Conservation (phyloP, 1,140 invertebrate genomes). For the Psix sp. region DNA sequence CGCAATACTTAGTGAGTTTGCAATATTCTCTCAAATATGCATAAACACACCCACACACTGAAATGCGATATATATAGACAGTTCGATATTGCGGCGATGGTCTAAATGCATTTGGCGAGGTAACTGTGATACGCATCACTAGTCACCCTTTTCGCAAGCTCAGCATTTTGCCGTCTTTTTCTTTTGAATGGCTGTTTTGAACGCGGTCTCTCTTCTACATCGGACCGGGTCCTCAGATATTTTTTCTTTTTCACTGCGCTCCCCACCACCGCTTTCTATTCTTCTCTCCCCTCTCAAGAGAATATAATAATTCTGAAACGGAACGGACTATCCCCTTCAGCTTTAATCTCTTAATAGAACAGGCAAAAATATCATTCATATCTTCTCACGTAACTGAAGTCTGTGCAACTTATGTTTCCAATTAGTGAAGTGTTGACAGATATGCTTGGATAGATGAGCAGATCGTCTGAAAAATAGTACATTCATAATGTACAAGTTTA, state of each 20-base stretch:
- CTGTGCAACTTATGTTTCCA: slow-evolving; percentile 48
- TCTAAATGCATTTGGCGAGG: slow-evolving; percentile 76
- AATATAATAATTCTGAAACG: slow-evolving; percentile 74
- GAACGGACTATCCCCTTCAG: slow-evolving; percentile 64
- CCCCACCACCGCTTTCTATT: slow-evolving; percentile 6
- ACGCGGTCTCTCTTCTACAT: not conserved
- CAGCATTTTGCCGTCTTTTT: slow-evolving; percentile 65
- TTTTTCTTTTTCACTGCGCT: slow-evolving; percentile 18
- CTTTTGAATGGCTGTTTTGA: slow-evolving; percentile 1
- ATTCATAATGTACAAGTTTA: no score
- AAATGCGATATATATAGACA: slow-evolving; percentile 36
- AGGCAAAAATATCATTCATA: slow-evolving; percentile 70
- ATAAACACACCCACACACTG: not conserved
- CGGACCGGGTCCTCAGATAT: slow-evolving; percentile 24
- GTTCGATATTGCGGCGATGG: slow-evolving; percentile 69
- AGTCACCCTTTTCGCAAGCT: slow-evolving; percentile 77
- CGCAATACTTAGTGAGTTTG: no score
- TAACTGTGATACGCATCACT: slow-evolving; percentile 75
- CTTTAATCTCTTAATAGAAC: slow-evolving; percentile 76
- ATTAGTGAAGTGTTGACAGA: slow-evolving; percentile 68
- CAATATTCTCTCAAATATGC: no score
- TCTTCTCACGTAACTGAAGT: slow-evolving; percentile 41
- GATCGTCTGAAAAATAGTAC: no score
- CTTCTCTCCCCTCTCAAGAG: slow-evolving; percentile 25
- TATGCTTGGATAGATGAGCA: not conserved